Evolutionary conservation across 2,797 vertebrate species (phyloP).

Genomic region (Champsocephalus gunnari): DNA sequence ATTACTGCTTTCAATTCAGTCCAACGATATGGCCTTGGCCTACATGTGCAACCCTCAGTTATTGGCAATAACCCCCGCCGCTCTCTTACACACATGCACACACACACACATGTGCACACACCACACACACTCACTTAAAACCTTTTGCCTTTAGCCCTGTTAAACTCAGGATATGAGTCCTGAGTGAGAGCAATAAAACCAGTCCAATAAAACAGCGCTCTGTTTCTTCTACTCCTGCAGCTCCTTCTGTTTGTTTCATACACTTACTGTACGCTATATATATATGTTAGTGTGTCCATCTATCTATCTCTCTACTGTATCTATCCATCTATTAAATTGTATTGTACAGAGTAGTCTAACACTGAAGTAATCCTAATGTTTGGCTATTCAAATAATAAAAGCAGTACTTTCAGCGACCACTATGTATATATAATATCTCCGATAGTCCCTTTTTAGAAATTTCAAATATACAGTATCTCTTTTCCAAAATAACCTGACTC

Average conservation of each 20-base stretch:
- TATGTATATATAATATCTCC: slow-evolving; percentile 7
- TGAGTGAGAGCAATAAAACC: slow-evolving; percentile 65
- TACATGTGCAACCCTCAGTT: slow-evolving; percentile 34
- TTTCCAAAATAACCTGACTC: background rate
- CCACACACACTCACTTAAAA: slow-evolving; percentile 38
- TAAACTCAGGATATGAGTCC: slow-evolving; percentile 71
- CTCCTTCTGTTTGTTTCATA: slow-evolving; percentile 14
- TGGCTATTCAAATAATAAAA: slow-evolving; percentile 7
- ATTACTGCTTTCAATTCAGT: slow-evolving; percentile 17
- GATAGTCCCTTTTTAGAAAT: background rate
- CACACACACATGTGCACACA: slow-evolving; percentile 11
- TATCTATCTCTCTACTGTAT: slow-evolving; percentile 28
- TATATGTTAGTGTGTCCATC: background rate
- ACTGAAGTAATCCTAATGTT: background rate
- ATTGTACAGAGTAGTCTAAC: background rate
- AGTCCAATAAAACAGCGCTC: slow-evolving; percentile 54
- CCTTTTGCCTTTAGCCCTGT: slow-evolving; percentile 59
- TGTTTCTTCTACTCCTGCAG: slow-evolving; percentile 30
- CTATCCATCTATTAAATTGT: background rate
- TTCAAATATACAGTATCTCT: background rate
- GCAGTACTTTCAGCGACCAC: background rate
- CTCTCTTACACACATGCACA: background rate
- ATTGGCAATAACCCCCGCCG: slow-evolving; percentile 29
- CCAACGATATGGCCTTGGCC: slow-evolving; percentile 45
- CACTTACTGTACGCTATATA: background rate